Conservation (phyloP, 2,113 vertebrate species). For the Gymnogyps californianus region DNA sequence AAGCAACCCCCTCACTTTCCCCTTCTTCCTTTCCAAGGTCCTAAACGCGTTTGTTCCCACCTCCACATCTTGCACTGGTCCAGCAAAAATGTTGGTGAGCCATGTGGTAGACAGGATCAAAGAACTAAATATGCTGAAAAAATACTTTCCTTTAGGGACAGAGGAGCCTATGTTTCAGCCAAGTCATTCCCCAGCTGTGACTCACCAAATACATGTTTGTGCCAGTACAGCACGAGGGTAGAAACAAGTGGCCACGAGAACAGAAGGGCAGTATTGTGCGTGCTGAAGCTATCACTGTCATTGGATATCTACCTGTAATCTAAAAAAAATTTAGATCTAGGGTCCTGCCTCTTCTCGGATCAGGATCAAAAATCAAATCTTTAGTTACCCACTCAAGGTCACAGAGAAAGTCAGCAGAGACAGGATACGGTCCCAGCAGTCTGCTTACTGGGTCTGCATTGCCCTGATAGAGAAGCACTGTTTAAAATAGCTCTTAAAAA, state of each 20-base stretch:
- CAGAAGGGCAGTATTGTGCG: background rate
- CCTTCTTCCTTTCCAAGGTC: background rate
- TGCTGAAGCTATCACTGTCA: background rate
- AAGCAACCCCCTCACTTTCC: background rate
- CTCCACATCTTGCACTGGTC: background rate
- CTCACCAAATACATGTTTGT: background rate
- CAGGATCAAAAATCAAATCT: background rate
- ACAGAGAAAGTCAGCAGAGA: background rate
- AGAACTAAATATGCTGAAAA: background rate
- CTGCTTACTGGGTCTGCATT: background rate
- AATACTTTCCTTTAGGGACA: background rate
- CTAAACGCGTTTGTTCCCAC: background rate
- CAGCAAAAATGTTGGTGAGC: background rate
- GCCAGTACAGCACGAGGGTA: background rate
- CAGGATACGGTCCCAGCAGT: background rate
- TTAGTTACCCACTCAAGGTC: background rate
- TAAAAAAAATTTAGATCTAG: background rate
- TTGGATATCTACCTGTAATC: background rate
- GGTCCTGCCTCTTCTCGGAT: background rate
- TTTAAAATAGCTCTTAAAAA: conserved; percentile 15
- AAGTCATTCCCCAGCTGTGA: background rate
- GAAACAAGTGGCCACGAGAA: background rate
- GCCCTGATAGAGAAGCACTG: background rate
- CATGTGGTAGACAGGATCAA: background rate
- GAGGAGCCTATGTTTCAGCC: background rate